Conservation (phyloP, 2,888 invertebrate species). For the Junonia oenone region DNA sequence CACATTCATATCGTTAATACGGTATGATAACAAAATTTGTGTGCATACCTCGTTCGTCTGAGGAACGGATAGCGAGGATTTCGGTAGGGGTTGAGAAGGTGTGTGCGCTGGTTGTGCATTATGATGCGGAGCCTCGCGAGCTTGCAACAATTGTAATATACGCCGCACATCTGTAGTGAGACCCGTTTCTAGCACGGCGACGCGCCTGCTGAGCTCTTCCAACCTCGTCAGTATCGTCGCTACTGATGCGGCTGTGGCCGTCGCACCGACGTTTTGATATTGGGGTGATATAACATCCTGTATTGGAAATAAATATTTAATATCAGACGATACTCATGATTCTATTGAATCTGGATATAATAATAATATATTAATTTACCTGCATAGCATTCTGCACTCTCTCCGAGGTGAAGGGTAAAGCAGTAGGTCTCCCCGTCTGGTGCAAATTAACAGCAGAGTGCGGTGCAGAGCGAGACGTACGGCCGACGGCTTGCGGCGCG, state of each 20-base stretch:
- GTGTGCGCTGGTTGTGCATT: conserved; percentile 54
- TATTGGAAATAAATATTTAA: conserved; percentile 22
- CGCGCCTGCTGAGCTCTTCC: conserved; percentile 84
- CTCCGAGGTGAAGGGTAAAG: conserved; percentile 53
- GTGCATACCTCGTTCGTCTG: conserved; percentile 47
- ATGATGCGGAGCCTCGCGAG: conserved; percentile 52
- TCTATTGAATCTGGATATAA: neutral
- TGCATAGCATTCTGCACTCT: conserved; percentile 50
- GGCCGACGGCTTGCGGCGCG: conserved; percentile 48
- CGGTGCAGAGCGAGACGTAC: conserved; percentile 68
- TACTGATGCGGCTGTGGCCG: conserved; percentile 61
- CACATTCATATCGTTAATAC: neutral
- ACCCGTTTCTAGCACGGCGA: conserved; percentile 85
- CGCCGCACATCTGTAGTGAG: conserved; percentile 86
- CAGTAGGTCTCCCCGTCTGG: conserved; percentile 63
- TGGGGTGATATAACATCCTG: conserved; percentile 69
- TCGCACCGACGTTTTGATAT: conserved; percentile 67
- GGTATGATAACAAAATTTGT: neutral
- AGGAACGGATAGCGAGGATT: conserved; percentile 66
- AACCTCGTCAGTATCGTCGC: conserved; percentile 82
- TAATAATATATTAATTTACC: conserved; percentile 32
- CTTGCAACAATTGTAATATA: conserved; percentile 83
- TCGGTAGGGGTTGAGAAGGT: conserved; percentile 60
- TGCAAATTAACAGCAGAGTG: conserved; percentile 71
- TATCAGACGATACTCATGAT: neutral